Evolutionary conservation across 2,113 vertebrate species (phyloP).

Genomic region (Chaetodon auriga): DNA sequence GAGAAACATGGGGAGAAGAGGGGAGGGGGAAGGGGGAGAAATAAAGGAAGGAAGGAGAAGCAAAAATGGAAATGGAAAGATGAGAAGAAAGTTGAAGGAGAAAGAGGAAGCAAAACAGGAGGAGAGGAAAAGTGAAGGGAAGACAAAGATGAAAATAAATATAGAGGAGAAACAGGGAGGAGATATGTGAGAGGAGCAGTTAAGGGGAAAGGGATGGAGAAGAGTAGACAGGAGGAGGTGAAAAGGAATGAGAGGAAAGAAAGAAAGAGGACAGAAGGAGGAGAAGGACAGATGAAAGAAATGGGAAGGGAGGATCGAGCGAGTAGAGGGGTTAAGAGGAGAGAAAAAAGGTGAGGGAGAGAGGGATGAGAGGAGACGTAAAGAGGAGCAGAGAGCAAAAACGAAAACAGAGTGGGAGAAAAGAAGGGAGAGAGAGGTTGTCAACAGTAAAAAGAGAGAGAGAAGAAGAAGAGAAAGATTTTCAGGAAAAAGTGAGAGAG

Average conservation of each 20-base stretch:
- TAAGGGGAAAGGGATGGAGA: too few relatives aligned
- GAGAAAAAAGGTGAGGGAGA: neutral
- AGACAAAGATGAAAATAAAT: too few relatives aligned
- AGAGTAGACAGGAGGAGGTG: neutral
- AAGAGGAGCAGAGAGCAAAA: neutral
- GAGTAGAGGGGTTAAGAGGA: too few relatives aligned
- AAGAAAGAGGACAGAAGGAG: neutral
- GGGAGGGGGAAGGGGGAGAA: neutral
- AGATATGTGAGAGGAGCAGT: neutral
- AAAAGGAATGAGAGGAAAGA: neutral
- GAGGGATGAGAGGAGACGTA: neutral
- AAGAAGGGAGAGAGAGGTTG: neutral
- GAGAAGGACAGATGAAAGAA: neutral
- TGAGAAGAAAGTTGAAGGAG: neutral
- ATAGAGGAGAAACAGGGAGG: neutral
- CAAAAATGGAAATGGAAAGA: neutral
- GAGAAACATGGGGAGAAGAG: too few relatives aligned
- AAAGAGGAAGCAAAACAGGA: neutral
- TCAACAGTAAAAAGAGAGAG: conserved; percentile 12
- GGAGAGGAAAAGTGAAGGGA: neutral
- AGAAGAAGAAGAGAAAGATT: conserved; percentile 16
- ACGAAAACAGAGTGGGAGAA: neutral
- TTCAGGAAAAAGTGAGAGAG: conserved; percentile 4
- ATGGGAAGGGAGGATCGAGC: neutral
- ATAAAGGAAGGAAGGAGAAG: too few relatives aligned